Conservation (phyloP, 1,140 invertebrate species). For the Ephestia elutella region DNA sequence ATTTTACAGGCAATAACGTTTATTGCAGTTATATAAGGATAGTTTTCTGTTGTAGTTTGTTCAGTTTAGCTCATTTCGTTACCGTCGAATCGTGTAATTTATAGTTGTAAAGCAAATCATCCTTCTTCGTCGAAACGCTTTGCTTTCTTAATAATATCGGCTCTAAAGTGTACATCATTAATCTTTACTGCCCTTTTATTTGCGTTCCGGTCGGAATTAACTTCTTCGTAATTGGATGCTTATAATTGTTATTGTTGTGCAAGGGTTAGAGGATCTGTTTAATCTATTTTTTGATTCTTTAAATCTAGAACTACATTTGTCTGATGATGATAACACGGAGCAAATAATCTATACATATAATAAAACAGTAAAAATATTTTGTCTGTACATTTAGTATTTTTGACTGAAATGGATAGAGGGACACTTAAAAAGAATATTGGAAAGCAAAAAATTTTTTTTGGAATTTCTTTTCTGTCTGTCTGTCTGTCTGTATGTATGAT, state of each 20-base stretch:
- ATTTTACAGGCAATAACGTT: conserved; percentile 25
- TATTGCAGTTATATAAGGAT: conserved; percentile 2
- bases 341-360: no score
- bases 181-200: neutral
- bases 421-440: no score
- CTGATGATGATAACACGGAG: no score
- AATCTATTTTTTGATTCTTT: no score
- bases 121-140: neutral
- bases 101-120: neutral
- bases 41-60: conserved; percentile 1
- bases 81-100: neutral
- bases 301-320: no score
- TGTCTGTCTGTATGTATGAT: no score
- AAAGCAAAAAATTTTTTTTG: no score
- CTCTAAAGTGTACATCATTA: neutral
- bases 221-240: neutral
- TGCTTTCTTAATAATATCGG: neutral
- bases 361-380: no score
- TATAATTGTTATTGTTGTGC: neutral
- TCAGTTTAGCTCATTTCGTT: neutral
- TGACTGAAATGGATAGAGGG: no score
- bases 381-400: no score
- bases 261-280: no score
- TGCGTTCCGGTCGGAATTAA: neutral
- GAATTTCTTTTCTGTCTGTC: no score